Conservation (phyloP, 2,113 vertebrate species). For the Guaruba guarouba region DNA sequence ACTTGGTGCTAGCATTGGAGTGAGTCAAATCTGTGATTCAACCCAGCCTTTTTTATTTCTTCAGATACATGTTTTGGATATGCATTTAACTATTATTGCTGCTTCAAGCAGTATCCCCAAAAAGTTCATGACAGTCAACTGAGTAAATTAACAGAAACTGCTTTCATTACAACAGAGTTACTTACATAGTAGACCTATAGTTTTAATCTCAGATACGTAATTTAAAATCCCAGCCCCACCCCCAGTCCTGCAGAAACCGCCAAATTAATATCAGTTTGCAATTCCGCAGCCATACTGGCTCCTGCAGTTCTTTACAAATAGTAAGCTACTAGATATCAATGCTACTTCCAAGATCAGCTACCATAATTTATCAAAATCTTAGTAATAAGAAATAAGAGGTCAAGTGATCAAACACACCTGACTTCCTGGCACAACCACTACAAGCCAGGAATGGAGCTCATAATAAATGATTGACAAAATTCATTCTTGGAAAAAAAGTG, state of each 20-base stretch:
- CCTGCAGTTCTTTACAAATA: background rate
- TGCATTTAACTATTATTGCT: background rate
- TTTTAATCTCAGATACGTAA: background rate
- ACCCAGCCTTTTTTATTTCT: background rate
- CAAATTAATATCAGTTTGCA: background rate
- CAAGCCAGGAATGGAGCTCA: background rate
- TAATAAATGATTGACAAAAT: background rate
- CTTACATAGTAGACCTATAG: background rate
- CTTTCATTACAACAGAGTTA: background rate
- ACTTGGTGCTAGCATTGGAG: background rate
- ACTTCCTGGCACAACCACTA: background rate
- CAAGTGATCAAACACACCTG: background rate
- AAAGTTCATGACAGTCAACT: background rate
- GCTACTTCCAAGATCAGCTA: background rate
- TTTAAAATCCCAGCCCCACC: background rate
- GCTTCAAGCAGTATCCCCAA: background rate
- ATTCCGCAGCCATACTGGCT: background rate
- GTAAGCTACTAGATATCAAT: background rate
- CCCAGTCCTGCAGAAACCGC: background rate
- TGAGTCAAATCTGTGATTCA: conserved; percentile 27
- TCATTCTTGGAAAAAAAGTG: background rate
- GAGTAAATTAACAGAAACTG: background rate
- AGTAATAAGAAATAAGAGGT: background rate
- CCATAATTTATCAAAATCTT: background rate
- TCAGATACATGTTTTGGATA: background rate